Percentiles rank a stretch among this genome's conserved stretches.
Conservation (phyloP, 1,140 invertebrate species). For the Scylla paramamosain region DNA sequence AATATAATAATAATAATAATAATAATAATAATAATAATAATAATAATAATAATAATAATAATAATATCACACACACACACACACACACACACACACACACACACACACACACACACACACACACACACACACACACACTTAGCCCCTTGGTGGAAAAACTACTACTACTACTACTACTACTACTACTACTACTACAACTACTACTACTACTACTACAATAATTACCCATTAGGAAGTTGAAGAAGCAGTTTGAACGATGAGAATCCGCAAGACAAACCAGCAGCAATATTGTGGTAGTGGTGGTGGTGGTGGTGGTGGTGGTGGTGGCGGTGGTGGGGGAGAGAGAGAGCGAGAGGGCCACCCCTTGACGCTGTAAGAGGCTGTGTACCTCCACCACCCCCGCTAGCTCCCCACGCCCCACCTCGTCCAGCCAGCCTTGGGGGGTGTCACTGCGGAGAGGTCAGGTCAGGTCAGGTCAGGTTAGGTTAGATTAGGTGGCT, state of each 20-base stretch:
- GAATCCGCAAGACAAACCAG: background rate
- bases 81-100: no score
- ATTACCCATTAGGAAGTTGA: background rate
- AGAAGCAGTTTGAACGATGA: background rate
- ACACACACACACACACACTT: background rate
- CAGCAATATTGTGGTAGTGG: background rate
- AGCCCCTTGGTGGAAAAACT: no score
- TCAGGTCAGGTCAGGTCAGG: background rate
- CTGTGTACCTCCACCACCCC: background rate
- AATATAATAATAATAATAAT: background rate
- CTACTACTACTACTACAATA: background rate
- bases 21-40: background rate
- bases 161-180: background rate
- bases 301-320: background rate
- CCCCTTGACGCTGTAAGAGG: background rate
- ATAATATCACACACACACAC: background rate
- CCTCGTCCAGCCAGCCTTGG: background rate
- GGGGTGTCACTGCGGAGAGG: background rate
- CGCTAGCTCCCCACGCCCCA: background rate
- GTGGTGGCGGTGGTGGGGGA: background rate
- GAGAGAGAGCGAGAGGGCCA: background rate
- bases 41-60: background rate
- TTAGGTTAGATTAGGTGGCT: no score
- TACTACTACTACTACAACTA: background rate
- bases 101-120: background rate